These are phyloP conservation scores for Elmis aenea DNA, from an alignment of 2,888 invertebrate species.

Conservation along the genomic window DNA sequence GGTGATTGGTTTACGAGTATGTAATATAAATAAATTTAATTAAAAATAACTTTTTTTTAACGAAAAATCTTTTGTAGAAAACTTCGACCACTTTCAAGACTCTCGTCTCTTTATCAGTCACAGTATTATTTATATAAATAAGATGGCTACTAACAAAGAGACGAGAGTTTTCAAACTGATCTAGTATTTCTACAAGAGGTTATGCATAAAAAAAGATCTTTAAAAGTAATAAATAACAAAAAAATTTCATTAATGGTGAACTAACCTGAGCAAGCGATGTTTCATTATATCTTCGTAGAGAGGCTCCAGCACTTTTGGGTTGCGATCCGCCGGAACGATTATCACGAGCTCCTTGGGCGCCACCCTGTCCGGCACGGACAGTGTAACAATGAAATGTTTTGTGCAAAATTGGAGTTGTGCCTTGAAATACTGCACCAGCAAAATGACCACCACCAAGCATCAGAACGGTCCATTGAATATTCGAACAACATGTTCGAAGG, in stretches of 20 bases:
- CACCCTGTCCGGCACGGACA: constrained; percentile 77
- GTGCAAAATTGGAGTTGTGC: constrained; percentile 54
- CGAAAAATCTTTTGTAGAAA: no score
- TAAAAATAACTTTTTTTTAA: no score
- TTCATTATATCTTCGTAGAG: constrained; percentile 74
- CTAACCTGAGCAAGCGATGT: constrained; percentile 64
- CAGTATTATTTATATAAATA: no score
- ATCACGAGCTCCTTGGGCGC: constrained; percentile 66
- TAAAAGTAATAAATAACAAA: not conserved
- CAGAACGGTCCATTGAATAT: constrained; percentile 62
- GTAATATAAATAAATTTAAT: no score
- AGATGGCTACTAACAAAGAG: constrained; percentile 1
- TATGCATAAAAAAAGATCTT: not conserved
- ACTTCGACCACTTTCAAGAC: no score
- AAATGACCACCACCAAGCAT: constrained; percentile 85
- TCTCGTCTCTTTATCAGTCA: no score
- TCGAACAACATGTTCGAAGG: constrained; percentile 8
- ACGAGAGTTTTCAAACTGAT: no score
- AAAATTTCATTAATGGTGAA: constrained; percentile 1
- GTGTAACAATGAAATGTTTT: constrained; percentile 86
- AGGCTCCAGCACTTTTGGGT: constrained; percentile 76
- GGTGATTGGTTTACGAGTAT: no score
- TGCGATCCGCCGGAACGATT: constrained; percentile 54
- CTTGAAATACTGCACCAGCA: constrained; percentile 66
- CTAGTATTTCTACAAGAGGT: no score